A percentile compares a stretch with the other conserved stretches of the same genome.
These are phyloP conservation scores for Pangasianodon gigas DNA, from an alignment of 2,113 vertebrate genomes.

Conservation along the genomic window DNA sequence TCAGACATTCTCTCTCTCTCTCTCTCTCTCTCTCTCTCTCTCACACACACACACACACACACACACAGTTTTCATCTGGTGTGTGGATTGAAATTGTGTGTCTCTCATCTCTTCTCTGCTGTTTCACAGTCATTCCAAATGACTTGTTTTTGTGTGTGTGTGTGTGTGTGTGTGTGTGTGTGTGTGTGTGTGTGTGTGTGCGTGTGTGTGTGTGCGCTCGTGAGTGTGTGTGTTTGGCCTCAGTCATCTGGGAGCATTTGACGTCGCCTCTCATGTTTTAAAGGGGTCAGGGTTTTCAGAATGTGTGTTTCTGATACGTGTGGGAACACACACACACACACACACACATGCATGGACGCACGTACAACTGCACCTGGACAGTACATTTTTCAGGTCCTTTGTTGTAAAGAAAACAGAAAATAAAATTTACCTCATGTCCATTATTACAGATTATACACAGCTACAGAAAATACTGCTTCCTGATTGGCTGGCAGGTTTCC, in stretches of 20 bases:
- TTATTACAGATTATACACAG: background rate
- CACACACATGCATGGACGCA: background rate
- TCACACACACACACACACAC: background rate
- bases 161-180: background rate
- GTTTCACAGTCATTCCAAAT: background rate
- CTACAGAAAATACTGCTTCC: background rate
- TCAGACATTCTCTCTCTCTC: background rate
- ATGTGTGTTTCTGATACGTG: background rate
- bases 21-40: background rate
- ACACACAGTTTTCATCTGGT: background rate
- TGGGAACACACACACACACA: slow-evolving; percentile 7
- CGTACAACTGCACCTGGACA: background rate
- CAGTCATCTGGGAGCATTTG: slow-evolving; percentile 30
- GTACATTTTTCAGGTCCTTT: background rate
- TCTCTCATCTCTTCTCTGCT: background rate
- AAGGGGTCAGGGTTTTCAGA: slow-evolving; percentile 4
- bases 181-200: background rate
- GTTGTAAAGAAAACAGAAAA: background rate
- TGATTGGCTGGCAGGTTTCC: background rate
- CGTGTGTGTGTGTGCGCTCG: background rate
- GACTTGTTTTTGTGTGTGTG: background rate
- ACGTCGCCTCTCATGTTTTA: slow-evolving; percentile 23
- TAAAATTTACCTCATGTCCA: background rate
- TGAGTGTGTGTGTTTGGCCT: background rate
- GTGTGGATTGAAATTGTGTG: background rate